phyloP scores from a whole-genome alignment of 2,113 vertebrate genomes.

The Oriolus oriolus region DNA sequence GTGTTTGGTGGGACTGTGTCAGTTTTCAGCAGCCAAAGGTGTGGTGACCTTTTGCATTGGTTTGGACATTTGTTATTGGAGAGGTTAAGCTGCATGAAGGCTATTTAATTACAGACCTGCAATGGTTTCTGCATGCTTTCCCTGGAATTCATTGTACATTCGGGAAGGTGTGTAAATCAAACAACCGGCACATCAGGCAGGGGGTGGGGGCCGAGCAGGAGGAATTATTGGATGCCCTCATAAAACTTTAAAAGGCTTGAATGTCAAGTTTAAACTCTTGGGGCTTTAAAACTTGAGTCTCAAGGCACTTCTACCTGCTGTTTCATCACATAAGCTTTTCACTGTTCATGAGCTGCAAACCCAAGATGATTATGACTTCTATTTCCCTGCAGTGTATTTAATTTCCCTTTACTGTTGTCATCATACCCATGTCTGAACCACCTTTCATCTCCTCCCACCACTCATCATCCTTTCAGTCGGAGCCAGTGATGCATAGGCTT shows the following conservation, averaged over 20 bases:
- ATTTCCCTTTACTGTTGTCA: conserved; percentile 69
- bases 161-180: conserved; percentile 56
- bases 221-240: conserved; percentile 61
- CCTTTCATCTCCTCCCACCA: conserved; percentile 70
- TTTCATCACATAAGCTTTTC: conserved; percentile 64
- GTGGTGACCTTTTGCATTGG: neutral
- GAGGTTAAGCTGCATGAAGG: neutral
- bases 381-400: conserved; percentile 71
- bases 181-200: conserved; percentile 32
- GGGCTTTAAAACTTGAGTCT: conserved; percentile 60
- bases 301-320: conserved; percentile 48
- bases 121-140: conserved; percentile 18
- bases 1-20: neutral
- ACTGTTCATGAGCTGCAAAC: conserved; percentile 67
- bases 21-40: neutral
- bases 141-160: conserved; percentile 2
- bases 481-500: conserved; percentile 66
- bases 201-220: neutral
- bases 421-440: conserved; percentile 65
- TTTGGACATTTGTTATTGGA: neutral
- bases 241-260: conserved; percentile 67
- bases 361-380: conserved; percentile 67
- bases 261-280: conserved; percentile 56
- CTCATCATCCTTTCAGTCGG: conserved; percentile 68
- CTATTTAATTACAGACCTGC: conserved; percentile 33